Evolutionary conservation across 2,888 invertebrate species (phyloP).

Genomic region (Anarsia innoxiella): DNA sequence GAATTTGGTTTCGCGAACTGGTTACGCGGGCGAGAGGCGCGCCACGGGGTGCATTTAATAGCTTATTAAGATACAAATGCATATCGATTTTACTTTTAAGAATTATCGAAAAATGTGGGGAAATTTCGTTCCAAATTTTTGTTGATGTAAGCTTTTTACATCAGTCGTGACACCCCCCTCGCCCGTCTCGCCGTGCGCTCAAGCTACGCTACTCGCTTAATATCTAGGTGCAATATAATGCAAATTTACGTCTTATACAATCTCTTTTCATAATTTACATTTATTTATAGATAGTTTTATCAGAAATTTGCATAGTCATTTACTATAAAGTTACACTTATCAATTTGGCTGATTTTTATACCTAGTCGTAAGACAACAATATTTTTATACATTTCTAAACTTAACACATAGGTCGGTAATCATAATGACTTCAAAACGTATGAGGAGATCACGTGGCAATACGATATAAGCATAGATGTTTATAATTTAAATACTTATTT

Average conservation of each 20-base stretch:
- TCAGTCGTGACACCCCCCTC: no score
- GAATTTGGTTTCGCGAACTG: conserved; percentile 64
- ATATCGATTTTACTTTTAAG: no score
- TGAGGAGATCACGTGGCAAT: no score
- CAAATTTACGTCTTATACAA: conserved; percentile 43
- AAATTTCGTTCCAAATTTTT: no score
- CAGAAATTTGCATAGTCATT: conserved; percentile 32
- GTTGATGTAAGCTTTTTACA: no score
- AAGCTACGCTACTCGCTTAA: conserved; percentile 58
- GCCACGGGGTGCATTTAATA: not conserved
- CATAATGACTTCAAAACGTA: no score
- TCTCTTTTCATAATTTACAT: conserved; percentile 39
- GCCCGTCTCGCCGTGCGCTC: conserved; percentile 40
- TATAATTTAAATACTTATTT: no score
- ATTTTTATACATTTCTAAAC: conserved; percentile 18
- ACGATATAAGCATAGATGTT: no score
- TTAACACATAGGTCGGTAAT: conserved; percentile 11
- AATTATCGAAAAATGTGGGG: no score
- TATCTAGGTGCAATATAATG: conserved; percentile 67
- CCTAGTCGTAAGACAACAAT: conserved; percentile 26
- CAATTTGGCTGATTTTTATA: conserved; percentile 30
- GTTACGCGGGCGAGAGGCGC: conserved; percentile 36
- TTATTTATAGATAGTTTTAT: conserved; percentile 32
- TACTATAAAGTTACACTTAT: conserved; percentile 24
- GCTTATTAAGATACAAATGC: no score